Evolutionary conservation across 2,113 vertebrate species (phyloP).

Genomic region (Eulemur macaco): DNA sequence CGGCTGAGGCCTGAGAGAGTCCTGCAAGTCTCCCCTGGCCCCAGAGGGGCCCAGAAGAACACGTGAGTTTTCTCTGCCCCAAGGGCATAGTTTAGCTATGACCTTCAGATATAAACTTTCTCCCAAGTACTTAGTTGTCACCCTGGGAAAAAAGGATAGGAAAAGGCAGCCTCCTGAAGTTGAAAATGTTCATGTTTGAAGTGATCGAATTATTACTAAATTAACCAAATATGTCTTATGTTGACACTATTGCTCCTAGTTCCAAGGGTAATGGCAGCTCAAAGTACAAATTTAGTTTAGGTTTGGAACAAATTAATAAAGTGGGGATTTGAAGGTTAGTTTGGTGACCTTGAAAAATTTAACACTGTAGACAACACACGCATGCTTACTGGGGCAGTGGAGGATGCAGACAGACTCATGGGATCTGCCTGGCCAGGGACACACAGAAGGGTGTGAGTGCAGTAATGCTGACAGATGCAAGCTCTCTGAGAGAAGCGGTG

Average conservation of each 20-base stretch:
- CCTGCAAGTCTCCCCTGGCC: accelerated
- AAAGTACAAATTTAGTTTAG: not conserved
- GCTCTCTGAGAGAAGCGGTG: not conserved
- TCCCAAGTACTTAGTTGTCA: not conserved
- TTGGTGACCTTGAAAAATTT: not conserved
- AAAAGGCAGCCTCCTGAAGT: not conserved
- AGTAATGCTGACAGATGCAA: accelerated
- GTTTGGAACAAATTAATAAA: not conserved
- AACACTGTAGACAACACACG: not conserved
- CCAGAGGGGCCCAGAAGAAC: not conserved
- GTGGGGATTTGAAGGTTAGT: not conserved
- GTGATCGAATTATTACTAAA: not conserved
- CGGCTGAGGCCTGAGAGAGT: not conserved
- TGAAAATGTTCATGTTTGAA: not conserved
- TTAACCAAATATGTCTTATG: not conserved
- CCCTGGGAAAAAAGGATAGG: not conserved
- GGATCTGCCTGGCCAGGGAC: not conserved
- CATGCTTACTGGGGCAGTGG: not conserved
- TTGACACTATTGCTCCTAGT: not conserved
- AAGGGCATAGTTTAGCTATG: not conserved
- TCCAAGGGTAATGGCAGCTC: not conserved
- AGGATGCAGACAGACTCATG: not conserved
- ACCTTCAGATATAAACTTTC: not conserved
- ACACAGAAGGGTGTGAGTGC: not conserved
- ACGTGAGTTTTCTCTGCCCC: not conserved